A percentile compares a stretch with the other conserved stretches of the same genome.
Conservation (phyloP, 2,888 invertebrate genomes). For the Empis stercorea region DNA sequence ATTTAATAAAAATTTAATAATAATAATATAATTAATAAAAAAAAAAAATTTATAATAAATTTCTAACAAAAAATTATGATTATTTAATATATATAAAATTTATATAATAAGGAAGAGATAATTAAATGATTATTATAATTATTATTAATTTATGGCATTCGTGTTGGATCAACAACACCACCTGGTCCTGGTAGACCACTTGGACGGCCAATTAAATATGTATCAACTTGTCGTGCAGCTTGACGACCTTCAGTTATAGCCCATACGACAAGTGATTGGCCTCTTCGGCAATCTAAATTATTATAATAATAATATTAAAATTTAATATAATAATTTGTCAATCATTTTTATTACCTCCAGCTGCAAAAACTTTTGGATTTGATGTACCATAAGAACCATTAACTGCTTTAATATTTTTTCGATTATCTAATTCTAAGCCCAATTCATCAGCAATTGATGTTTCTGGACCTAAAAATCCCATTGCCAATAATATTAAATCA, state of each 20-base stretch:
- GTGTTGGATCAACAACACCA: constrained; percentile 52
- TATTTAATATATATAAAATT: too few species aligned
- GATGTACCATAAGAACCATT: constrained; percentile 65
- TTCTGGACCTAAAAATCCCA: constrained; percentile 98
- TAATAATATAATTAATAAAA: too few species aligned
- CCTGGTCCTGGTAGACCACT: constrained; percentile 86
- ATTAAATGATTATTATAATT: not conserved
- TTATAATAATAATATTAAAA: constrained; percentile 7
- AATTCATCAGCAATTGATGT: constrained; percentile 71
- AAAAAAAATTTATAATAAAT: too few species aligned
- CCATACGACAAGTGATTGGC: constrained; percentile 98
- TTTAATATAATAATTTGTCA: not conserved
- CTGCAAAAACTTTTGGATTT: constrained; percentile 79
- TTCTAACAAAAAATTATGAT: too few species aligned
- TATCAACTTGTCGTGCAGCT: constrained; percentile 88
- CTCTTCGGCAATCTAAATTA: constrained; percentile 81
- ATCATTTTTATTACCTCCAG: constrained; percentile 75
- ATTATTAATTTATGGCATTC: constrained; percentile 5
- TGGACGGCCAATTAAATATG: constrained; percentile 55
- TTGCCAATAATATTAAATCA: constrained; percentile 88
- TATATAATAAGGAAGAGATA: too few species aligned
- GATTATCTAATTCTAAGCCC: constrained; percentile 70
- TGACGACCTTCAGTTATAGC: constrained; percentile 97
- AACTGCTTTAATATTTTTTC: constrained; percentile 82
- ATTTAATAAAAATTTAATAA: too few species aligned